Evolutionary conservation across 2,797 vertebrate genomes (phyloP).

Genomic region (Brotula barbata): DNA sequence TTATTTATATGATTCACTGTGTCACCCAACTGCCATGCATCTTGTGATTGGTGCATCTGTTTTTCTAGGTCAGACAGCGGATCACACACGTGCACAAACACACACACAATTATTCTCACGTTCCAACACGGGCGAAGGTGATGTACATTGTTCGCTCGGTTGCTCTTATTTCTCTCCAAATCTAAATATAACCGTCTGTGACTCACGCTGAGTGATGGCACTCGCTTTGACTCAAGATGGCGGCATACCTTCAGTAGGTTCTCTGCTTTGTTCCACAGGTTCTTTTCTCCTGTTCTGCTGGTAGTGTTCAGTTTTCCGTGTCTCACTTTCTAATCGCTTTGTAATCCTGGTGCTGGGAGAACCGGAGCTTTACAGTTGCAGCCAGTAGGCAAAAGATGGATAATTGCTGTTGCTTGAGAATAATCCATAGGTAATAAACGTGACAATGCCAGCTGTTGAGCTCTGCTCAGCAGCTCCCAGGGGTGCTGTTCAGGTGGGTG

Average conservation of each 20-base stretch:
- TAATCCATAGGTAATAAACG: slow-evolving; percentile 64
- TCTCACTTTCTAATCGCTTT: slow-evolving; percentile 6
- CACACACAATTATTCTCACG: slow-evolving; percentile 51
- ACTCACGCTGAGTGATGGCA: slow-evolving; percentile 50
- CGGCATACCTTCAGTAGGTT: slow-evolving; percentile 52
- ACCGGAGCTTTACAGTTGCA: slow-evolving; percentile 15
- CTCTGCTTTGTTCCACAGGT: slow-evolving; percentile 38
- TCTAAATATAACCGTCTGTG: slow-evolving; percentile 75
- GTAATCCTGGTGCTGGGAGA: slow-evolving; percentile 9
- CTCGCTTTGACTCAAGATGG: slow-evolving; percentile 66
- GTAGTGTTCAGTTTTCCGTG: slow-evolving; percentile 5
- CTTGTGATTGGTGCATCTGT: slow-evolving; percentile 66
- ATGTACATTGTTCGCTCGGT: slow-evolving; percentile 65
- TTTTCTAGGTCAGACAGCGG: slow-evolving; percentile 81
- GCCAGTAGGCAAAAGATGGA: slow-evolving; percentile 33
- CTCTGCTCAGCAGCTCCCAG: slow-evolving; percentile 34
- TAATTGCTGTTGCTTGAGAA: slow-evolving; percentile 62
- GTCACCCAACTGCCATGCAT: slow-evolving; percentile 68
- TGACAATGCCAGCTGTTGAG: slow-evolving; percentile 62
- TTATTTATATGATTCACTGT: slow-evolving; percentile 78
- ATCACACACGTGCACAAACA: slow-evolving; percentile 38
- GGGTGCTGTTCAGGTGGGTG: slow-evolving; percentile 62
- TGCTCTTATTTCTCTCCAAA: slow-evolving; percentile 63
- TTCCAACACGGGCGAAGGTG: slow-evolving; percentile 66
- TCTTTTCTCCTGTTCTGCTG: background rate